Percentiles rank a stretch among this genome's conserved stretches.
phyloP scores from a whole-genome alignment of 2,888 invertebrate species.

The Tryphoninae sp. region DNA sequence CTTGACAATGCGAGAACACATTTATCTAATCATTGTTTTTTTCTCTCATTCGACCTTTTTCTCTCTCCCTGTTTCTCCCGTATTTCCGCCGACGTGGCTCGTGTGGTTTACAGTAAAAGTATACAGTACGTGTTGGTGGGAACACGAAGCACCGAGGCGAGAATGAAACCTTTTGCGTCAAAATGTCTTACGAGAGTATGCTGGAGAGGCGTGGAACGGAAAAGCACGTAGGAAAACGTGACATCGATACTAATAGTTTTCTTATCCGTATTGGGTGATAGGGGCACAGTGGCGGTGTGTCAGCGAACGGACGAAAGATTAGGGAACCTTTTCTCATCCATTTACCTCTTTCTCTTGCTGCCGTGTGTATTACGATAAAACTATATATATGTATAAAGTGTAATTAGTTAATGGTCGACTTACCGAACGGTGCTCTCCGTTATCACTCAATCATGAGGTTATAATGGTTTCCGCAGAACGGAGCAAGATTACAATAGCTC shows the following conservation, averaged over 20 bases:
- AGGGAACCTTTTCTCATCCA: constrained; percentile 33
- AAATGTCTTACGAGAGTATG: constrained; percentile 43
- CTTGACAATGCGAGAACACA: no score
- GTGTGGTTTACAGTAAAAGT: background rate
- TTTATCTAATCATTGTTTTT: no score
- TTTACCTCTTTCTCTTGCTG: constrained; percentile 29
- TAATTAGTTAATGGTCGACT: constrained; percentile 54
- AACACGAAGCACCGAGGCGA: constrained; percentile 1
- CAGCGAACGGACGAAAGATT: constrained; percentile 56
- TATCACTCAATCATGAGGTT: constrained; percentile 35
- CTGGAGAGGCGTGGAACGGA: constrained; percentile 9
- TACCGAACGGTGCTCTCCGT: constrained; percentile 30
- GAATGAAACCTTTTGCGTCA: constrained; percentile 47
- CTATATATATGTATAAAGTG: background rate
- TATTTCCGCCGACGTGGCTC: background rate
- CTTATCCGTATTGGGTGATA: constrained; percentile 62
- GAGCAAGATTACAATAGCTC: constrained; percentile 33
- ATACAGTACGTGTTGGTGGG: constrained; percentile 11
- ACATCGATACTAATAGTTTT: constrained; percentile 71
- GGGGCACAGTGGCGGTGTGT: constrained; percentile 40
- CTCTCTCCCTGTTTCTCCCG: background rate
- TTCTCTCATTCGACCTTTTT: no score
- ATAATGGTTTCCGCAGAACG: constrained; percentile 37
- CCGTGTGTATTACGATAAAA: background rate
- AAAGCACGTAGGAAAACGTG: constrained; percentile 68